Base-by-base conservation (phyloP, 2,888 invertebrate genomes). In the Xestia sexstrigata region DNA sequence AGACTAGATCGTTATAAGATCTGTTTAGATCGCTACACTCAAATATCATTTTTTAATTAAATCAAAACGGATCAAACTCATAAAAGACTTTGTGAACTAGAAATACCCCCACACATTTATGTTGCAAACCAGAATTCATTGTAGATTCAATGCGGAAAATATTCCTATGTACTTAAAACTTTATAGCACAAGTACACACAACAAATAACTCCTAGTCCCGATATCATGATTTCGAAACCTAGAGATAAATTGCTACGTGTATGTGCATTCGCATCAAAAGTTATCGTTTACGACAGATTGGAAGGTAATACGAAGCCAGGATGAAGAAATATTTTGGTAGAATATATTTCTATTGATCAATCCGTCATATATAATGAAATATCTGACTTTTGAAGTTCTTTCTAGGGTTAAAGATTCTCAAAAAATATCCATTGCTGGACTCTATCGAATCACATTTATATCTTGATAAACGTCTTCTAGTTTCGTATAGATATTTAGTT, bases 261-360 rank as follows among this genome's bases (percentile, higher is more conserved):
- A 78, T 78, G 83, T 78, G 78, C 86, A 83, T 86, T 74, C 45
- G 52, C 72, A 75, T 78, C 72, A 70, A 45, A 80, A 74, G 69
- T 83, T 76, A 78, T 75, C 58, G 72, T 65, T 86, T 78, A 82
- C 47, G 72, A 85, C 71, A 55, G 62, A 82, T 85, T 84, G 62
- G 52, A 60, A 82, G 55, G 42, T 73, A 70, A 70, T 79, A 58
- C 15, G 35, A 70, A 60, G 55, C 13, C 15, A 45, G 58, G 15
- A 84, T 82, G 85, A 69, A 52, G 85, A 47, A 82, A 84, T 68
- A 62, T 78, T 81, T 79, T 45, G 82, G 49, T 52, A 3, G 20
- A 63, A 30, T 60, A 52, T 65, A 55, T 66, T 35, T 23, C 45
- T 39, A n/a, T 73, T 63, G 23, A 20, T 20, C 8, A 42, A 39